A percentile compares a stretch with the other conserved stretches of the same genome.
Conservation (phyloP, 2,797 vertebrate genomes). For the Gastrophryne carolinensis region DNA sequence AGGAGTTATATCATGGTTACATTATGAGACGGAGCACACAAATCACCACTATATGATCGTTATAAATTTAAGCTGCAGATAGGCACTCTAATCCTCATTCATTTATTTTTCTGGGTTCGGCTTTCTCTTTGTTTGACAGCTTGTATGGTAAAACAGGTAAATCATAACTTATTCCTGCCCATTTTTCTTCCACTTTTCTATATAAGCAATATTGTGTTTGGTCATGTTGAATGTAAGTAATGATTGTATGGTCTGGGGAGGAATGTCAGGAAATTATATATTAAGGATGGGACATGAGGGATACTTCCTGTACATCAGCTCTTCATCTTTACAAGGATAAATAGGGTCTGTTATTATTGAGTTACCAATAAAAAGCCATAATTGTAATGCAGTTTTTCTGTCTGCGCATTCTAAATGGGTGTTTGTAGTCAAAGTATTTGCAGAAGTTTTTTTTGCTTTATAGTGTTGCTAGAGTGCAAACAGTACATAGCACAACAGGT, state of each 20-base stretch:
- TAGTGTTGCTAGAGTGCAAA: too few relatives aligned
- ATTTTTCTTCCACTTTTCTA: conserved; percentile 45
- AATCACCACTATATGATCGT: conserved; percentile 48
- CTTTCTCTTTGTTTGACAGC: conserved; percentile 47
- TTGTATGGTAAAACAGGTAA: conserved; percentile 44
- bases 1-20: conserved; percentile 47
- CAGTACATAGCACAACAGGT: too few relatives aligned
- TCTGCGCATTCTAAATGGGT: not conserved
- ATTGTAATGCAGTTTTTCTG: not conserved
- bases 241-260: not conserved
- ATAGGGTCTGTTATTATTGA: not conserved
- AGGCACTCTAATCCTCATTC: conserved; percentile 21
- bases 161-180: conserved; percentile 39
- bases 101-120: conserved; percentile 41
- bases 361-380: not conserved
- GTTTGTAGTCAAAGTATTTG: too few relatives aligned
- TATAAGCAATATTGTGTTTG: conserved; percentile 39
- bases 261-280: conserved; percentile 35
- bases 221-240: conserved; percentile 9
- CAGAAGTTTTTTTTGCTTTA: too few relatives aligned
- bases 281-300: conserved; percentile 17
- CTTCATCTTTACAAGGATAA: not conserved
- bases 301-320: conserved; percentile 31
- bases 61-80: conserved; percentile 46
- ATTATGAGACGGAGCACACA: conserved; percentile 48